Conservation (phyloP, 2,888 invertebrate genomes). For the Elegia similella region DNA sequence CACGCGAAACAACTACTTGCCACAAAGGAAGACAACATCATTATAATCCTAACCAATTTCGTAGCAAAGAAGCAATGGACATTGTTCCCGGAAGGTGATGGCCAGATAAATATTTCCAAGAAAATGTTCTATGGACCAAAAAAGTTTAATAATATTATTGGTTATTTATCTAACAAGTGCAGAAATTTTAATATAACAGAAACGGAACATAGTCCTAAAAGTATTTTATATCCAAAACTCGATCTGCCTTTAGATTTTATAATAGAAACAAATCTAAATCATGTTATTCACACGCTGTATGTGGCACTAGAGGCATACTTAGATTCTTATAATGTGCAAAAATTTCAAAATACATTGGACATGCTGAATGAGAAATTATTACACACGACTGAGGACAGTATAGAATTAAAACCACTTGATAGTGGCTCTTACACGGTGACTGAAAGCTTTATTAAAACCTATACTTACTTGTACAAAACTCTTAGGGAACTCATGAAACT, state of each 20-base stretch:
- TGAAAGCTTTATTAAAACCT: conserved; percentile 56
- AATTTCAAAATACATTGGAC: conserved; percentile 53
- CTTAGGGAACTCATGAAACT: conserved; percentile 46
- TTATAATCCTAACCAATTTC: conserved; percentile 48
- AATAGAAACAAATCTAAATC: conserved; percentile 32
- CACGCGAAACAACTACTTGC: conserved; percentile 45
- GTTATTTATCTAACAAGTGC: conserved; percentile 42
- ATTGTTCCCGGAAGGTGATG: conserved; percentile 33
- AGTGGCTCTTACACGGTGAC: conserved; percentile 47
- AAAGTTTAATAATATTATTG: conserved; percentile 40
- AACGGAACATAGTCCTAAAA: conserved; percentile 10
- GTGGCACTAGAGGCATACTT: conserved; percentile 59
- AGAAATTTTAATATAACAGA: conserved; percentile 18
- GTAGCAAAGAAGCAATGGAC: conserved; percentile 47
- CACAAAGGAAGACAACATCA: conserved; percentile 45
- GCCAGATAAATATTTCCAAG: conserved; percentile 33
- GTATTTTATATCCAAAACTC: conserved; percentile 41
- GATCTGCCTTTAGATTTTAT: conserved; percentile 22
- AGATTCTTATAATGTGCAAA: conserved; percentile 55
- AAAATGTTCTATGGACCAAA: conserved; percentile 34
- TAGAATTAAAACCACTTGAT: conserved; percentile 28
- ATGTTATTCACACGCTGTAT: conserved; percentile 52
- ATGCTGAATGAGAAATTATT: conserved; percentile 45
- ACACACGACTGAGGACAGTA: conserved; percentile 18
- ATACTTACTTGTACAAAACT: conserved; percentile 48